Conservation (phyloP, 2,797 vertebrate species). For the Valencia hispanica region DNA sequence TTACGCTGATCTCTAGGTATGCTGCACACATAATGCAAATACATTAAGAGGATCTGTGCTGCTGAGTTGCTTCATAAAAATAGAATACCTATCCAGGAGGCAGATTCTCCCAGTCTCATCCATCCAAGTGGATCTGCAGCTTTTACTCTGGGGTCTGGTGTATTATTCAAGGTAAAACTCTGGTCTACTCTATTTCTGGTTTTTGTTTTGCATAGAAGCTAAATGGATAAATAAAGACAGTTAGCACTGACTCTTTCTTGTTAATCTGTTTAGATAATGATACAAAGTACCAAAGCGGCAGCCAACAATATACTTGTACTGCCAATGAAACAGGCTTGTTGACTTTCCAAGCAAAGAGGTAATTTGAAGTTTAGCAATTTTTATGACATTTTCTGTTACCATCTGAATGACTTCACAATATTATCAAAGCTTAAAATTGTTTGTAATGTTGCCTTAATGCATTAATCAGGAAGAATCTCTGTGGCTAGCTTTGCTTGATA, state of each 20-base stretch:
- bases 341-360: neutral
- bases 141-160: constrained; percentile 26
- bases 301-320: neutral
- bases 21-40: constrained; percentile 45
- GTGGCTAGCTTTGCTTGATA: neutral
- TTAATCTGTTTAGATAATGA: too few relatives aligned
- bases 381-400: neutral
- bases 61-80: constrained; percentile 61
- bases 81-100: constrained; percentile 54
- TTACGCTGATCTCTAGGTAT: constrained; percentile 29
- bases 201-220: constrained; percentile 2
- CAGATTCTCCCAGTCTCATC: constrained; percentile 14
- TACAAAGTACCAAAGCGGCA: neutral
- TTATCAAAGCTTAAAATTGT: neutral
- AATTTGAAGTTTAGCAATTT: neutral
- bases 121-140: constrained; percentile 25
- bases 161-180: constrained; percentile 43
- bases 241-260: too few relatives aligned
- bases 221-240: neutral
- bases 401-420: neutral
- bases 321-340: neutral
- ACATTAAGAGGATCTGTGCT: constrained; percentile 65
- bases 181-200: constrained; percentile 1
- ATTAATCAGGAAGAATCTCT: neutral
- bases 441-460: neutral